Evolutionary conservation across 2,113 vertebrate species (phyloP).

Genomic region (Anguilla japonica): DNA sequence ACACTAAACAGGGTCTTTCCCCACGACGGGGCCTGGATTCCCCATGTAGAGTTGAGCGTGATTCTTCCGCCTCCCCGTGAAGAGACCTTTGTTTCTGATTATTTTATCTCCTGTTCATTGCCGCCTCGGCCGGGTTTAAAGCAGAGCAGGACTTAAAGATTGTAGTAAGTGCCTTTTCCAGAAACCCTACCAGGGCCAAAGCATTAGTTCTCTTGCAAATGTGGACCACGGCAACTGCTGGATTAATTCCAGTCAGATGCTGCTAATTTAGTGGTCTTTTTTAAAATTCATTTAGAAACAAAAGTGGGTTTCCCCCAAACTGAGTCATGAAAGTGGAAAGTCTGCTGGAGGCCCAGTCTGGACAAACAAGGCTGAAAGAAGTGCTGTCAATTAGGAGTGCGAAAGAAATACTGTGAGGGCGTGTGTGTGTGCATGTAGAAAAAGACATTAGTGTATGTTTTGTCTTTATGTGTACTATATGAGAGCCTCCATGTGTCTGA

Average conservation of each 20-base stretch:
- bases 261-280: constrained; percentile 31
- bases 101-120: constrained; percentile 27
- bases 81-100: not conserved
- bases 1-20: not conserved
- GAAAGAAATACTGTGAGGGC: not conserved
- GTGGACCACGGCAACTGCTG: not conserved
- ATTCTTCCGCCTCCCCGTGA: not conserved
- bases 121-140: constrained; percentile 39
- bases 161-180: constrained; percentile 37
- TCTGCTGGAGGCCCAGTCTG: not conserved
- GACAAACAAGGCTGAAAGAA: not conserved
- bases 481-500: not conserved
- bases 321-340: not conserved
- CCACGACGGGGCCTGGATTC: not conserved
- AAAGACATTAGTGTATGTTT: not conserved
- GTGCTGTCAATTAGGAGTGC: not conserved
- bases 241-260: not conserved
- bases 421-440: not conserved
- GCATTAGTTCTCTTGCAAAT: not conserved
- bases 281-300: constrained; percentile 31
- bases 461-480: not conserved
- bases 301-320: constrained; percentile 39
- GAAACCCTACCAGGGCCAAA: not conserved
- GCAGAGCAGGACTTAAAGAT: constrained; percentile 51
- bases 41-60: not conserved